Percentiles rank a stretch among this genome's conserved stretches.
Evolutionary conservation across 2,888 invertebrate species (phyloP).

Genomic region (Xanthostigma xanthostigma): DNA sequence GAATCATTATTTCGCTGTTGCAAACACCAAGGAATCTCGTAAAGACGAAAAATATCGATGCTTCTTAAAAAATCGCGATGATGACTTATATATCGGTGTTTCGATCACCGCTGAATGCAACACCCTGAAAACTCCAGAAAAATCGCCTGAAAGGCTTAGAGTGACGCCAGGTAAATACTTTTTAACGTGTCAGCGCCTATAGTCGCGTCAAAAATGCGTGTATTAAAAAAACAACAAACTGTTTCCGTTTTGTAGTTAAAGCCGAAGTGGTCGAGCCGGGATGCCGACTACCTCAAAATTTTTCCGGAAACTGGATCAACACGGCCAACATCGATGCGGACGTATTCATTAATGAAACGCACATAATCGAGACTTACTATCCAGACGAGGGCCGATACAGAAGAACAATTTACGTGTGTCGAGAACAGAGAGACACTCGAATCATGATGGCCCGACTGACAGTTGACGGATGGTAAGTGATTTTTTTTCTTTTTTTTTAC

Average conservation of each 20-base stretch:
- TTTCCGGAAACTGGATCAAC: slow-evolving; percentile 91
- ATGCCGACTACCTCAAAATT: slow-evolving; percentile 85
- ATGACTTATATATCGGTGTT: slow-evolving; percentile 80
- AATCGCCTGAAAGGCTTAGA: slow-evolving; percentile 78
- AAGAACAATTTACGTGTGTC: slow-evolving; percentile 84
- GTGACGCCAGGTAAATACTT: slow-evolving; percentile 57
- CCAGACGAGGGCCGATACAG: slow-evolving; percentile 83
- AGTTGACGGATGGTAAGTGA: slow-evolving; percentile 73
- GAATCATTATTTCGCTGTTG: slow-evolving; percentile 94
- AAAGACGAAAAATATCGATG: slow-evolving; percentile 91
- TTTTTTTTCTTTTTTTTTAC: slow-evolving; percentile 17
- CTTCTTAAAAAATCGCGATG: slow-evolving; percentile 86
- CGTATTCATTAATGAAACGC: slow-evolving; percentile 86
- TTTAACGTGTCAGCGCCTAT: too few species aligned
- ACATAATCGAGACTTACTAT: slow-evolving; percentile 89
- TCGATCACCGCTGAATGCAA: slow-evolving; percentile 91
- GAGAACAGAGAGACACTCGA: slow-evolving; percentile 77
- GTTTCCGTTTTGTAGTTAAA: slow-evolving; percentile 33
- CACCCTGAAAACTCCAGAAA: slow-evolving; percentile 81
- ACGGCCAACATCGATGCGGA: slow-evolving; percentile 95
- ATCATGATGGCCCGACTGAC: slow-evolving; percentile 94
- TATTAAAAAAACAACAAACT: too few species aligned
- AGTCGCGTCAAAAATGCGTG: too few species aligned
- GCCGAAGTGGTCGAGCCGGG: slow-evolving; percentile 81
- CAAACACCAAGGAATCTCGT: slow-evolving; percentile 88